phyloP scores from a whole-genome alignment of 1,140 invertebrate species.

The Zelostemma sp. region DNA sequence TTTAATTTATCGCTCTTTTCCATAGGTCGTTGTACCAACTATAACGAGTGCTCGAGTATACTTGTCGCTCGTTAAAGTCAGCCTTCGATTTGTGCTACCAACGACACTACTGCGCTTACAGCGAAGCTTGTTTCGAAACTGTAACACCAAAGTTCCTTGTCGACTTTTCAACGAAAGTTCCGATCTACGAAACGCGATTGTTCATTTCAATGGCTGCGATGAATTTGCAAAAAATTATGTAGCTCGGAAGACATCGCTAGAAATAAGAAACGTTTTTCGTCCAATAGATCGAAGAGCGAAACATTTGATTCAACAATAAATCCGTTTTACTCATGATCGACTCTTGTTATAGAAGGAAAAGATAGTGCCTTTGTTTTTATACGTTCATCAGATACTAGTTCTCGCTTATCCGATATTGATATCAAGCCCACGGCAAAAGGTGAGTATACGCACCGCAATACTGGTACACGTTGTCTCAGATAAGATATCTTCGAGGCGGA shows the following conservation, averaged over 20 bases:
- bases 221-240: no score
- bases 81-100: slow-evolving; percentile 54
- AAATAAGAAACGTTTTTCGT: no score
- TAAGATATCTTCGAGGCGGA: slow-evolving; percentile 63
- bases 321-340: slow-evolving; percentile 51
- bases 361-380: slow-evolving; percentile 63
- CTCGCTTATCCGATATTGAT: slow-evolving; percentile 58
- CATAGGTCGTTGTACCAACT: slow-evolving; percentile 55
- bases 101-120: slow-evolving; percentile 33
- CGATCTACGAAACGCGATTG: slow-evolving; percentile 27
- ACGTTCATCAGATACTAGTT: slow-evolving; percentile 64
- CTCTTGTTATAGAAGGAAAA: slow-evolving; percentile 56
- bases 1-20: slow-evolving; percentile 64
- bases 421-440: slow-evolving; percentile 60
- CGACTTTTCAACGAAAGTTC: slow-evolving; percentile 22
- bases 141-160: slow-evolving; percentile 35
- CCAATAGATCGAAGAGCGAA: neutral
- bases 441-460: slow-evolving; percentile 55
- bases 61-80: slow-evolving; percentile 55
- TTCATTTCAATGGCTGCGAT: no score
- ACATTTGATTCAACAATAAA: slow-evolving; percentile 20
- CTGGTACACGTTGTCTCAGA: slow-evolving; percentile 55
- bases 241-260: no score
- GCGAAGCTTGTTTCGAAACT: slow-evolving; percentile 16
- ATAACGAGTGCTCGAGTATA: slow-evolving; percentile 46